These are phyloP conservation scores for Oscheius onirici DNA, from an alignment of 2,888 invertebrate species.

Conservation along the genomic window DNA sequence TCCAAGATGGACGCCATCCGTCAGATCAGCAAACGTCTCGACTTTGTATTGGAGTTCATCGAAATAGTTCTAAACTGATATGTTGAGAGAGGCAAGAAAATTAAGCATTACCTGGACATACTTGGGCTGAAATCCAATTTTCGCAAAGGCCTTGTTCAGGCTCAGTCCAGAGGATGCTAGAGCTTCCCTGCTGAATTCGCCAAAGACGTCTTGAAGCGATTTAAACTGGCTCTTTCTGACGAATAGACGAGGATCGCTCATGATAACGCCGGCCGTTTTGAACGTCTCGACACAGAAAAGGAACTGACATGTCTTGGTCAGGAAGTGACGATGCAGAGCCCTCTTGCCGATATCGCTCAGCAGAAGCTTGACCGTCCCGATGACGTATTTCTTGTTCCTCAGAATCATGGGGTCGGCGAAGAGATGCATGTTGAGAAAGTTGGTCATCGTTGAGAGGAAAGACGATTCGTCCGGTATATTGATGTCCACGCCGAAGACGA, in stretches of 20 bases:
- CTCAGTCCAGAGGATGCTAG: conserved; percentile 37
- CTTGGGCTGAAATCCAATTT: conserved; percentile 38
- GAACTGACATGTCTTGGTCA: conserved; percentile 34
- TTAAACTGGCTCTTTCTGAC: conserved; percentile 37
- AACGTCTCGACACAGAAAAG: conserved; percentile 42
- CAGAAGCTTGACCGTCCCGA: conserved; percentile 46
- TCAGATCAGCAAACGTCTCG: conserved; percentile 37
- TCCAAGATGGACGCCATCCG: conserved; percentile 52
- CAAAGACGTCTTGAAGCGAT: conserved; percentile 38
- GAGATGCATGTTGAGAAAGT: conserved; percentile 44
- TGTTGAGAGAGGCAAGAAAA: too few relatives aligned
- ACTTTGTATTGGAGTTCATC: conserved; percentile 49
- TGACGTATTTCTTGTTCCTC: conserved; percentile 49
- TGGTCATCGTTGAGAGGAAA: conserved; percentile 26
- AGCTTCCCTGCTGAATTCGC: conserved; percentile 41
- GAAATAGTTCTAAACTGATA: conserved; percentile 36
- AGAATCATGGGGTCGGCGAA: conserved; percentile 43
- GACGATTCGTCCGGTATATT: conserved; percentile 14
- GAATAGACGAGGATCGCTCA: conserved; percentile 40
- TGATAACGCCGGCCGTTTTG: conserved; percentile 32
- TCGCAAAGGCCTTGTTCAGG: conserved; percentile 37
- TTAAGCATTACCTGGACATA: conserved; percentile 33
- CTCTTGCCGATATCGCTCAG: conserved; percentile 40
- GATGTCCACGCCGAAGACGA: conserved; percentile 39
- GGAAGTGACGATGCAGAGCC: conserved; percentile 48